These are phyloP conservation scores for Ceuthmochares aereus DNA, from an alignment of 2,113 vertebrate species.

Conservation along the genomic window DNA sequence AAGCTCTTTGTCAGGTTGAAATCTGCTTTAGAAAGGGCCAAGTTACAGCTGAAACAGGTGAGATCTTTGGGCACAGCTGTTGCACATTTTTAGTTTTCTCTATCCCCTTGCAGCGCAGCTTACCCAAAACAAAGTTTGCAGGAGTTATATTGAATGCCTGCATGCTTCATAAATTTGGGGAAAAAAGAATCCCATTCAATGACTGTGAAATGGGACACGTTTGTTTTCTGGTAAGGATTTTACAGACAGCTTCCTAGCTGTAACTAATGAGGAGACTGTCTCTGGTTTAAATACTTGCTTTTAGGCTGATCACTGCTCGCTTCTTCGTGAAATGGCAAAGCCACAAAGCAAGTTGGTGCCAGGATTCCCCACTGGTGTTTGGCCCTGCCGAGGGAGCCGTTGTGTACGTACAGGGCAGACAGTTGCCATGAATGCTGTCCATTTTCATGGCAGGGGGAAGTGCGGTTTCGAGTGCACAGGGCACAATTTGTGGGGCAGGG, in stretches of 20 bases:
- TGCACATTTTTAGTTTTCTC: not conserved
- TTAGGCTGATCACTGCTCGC: not conserved
- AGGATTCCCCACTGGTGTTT: slow-evolving; percentile 44
- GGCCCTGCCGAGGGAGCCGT: not conserved
- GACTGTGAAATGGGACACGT: not conserved
- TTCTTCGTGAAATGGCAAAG: slow-evolving; percentile 13
- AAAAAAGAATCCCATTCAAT: not conserved
- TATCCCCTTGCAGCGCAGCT: not conserved
- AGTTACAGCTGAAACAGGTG: not conserved
- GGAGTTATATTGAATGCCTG: not conserved
- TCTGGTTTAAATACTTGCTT: not conserved
- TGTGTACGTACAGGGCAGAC: not conserved
- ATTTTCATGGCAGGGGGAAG: not conserved
- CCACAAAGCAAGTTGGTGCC: slow-evolving; percentile 44
- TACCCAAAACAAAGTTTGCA: not conserved
- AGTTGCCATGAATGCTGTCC: slow-evolving; percentile 8
- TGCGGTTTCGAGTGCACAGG: slow-evolving; percentile 31
- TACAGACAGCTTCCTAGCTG: not conserved
- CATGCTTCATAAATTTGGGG: not conserved
- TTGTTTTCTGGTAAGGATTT: not conserved
- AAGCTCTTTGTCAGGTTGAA: not conserved
- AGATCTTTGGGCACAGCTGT: not conserved
- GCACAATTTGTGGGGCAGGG: slow-evolving; percentile 6
- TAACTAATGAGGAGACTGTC: not conserved
- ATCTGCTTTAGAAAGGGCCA: not conserved